These are phyloP conservation scores for Ferrisia virgata DNA, from an alignment of 2,888 invertebrate species.

Conservation along the genomic window DNA sequence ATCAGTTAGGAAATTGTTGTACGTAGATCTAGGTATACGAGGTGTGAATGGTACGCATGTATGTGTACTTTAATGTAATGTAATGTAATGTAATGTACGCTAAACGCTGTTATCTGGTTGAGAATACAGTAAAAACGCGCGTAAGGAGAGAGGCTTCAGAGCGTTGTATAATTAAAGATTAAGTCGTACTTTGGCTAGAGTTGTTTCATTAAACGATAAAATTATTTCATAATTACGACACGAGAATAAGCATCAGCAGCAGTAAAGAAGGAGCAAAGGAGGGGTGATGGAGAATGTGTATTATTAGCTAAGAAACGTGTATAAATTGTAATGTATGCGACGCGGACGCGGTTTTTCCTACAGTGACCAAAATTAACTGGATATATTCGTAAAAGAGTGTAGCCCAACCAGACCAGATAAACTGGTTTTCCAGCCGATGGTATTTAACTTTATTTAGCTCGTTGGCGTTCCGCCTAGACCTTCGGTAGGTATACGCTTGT, in stretches of 20 bases:
- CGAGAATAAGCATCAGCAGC: not conserved
- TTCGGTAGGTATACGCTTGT: constrained; percentile 27
- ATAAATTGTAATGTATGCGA: constrained; percentile 19
- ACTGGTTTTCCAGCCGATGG: constrained; percentile 44
- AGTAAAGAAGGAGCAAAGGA: no score
- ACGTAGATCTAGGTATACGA: no score
- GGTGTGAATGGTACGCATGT: no score
- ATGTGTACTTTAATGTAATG: no score
- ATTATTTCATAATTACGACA: not conserved
- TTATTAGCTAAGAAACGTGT: constrained; percentile 8
- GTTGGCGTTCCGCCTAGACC: constrained; percentile 40
- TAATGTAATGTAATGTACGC: no score
- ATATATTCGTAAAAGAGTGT: constrained; percentile 32
- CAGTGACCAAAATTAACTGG: constrained; percentile 38
- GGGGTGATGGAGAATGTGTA: constrained; percentile 10
- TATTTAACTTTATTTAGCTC: constrained; percentile 39
- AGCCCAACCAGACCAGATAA: constrained; percentile 35
- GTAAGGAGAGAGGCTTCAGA: not conserved
- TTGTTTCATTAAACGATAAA: not conserved
- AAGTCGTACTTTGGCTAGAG: not conserved
- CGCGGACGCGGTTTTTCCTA: constrained; percentile 36
- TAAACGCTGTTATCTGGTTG: no score
- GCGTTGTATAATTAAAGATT: not conserved
- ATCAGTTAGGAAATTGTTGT: no score
- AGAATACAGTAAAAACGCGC: not conserved